Evolutionary conservation across 2,888 invertebrate species (phyloP).

Genomic region (Altica lythri): DNA sequence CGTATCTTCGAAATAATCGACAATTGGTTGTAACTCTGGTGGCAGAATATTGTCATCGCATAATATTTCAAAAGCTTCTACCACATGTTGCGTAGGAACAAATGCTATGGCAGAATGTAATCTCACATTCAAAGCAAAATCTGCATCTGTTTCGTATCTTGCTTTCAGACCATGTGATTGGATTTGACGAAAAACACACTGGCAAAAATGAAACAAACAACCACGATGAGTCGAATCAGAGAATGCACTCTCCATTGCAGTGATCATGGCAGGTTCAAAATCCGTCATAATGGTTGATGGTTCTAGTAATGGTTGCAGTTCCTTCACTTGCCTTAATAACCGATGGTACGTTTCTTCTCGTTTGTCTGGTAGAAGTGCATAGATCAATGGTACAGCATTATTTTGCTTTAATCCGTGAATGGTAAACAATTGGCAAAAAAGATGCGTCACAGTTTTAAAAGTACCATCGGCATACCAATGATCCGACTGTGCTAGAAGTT

Average conservation of each 20-base stretch:
- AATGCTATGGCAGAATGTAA: constrained; percentile 13
- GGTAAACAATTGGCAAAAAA: constrained; percentile 7
- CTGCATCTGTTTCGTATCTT: constrained; percentile 25
- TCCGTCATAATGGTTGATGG: constrained; percentile 7
- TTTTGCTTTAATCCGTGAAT: constrained; percentile 9
- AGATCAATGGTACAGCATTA: constrained; percentile 7
- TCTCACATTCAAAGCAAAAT: constrained; percentile 22
- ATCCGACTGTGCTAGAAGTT: not conserved
- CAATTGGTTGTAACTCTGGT: not conserved
- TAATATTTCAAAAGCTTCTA: constrained; percentile 4
- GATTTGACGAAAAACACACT: constrained; percentile 20
- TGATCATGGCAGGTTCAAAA: constrained; percentile 10
- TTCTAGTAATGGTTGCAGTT: not conserved
- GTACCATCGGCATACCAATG: constrained; percentile 1
- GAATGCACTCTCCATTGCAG: not conserved
- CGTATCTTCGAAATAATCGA: constrained; percentile 4
- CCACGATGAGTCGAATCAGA: not conserved
- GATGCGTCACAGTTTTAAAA: constrained; percentile 3
- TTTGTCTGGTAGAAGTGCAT: constrained; percentile 11
- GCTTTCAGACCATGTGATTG: constrained; percentile 16
- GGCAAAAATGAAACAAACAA: constrained; percentile 25
- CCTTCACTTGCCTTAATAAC: not conserved
- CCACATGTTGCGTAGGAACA: constrained; percentile 11
- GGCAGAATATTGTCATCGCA: constrained; percentile 4
- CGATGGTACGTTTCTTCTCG: not conserved